Evolutionary conservation across 2,113 vertebrate genomes (phyloP).

Genomic region (Entosphenus tridentatus): DNA sequence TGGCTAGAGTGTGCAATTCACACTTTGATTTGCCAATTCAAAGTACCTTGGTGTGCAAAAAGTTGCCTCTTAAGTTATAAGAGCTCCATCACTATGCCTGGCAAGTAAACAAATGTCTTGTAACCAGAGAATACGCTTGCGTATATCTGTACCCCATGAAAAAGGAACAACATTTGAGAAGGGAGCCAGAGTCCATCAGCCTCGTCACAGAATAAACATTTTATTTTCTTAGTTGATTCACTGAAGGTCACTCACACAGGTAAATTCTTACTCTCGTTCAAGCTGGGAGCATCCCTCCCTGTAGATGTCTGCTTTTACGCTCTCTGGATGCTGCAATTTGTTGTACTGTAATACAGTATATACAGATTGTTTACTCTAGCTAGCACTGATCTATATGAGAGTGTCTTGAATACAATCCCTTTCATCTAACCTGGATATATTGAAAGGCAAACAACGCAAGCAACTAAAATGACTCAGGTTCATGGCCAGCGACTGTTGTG

Average conservation of each 20-base stretch:
- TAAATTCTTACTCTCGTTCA: not conserved
- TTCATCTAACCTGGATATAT: constrained; percentile 1
- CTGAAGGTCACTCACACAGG: not conserved
- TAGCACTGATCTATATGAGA: not conserved
- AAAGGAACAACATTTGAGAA: not conserved
- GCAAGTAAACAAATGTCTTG: not conserved
- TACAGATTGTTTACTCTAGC: not conserved
- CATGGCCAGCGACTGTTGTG: not conserved
- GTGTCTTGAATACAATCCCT: not conserved
- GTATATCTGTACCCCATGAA: not conserved
- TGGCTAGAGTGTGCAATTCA: too few species aligned
- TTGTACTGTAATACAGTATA: not conserved
- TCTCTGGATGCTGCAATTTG: not conserved
- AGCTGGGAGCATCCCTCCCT: constrained; percentile 2
- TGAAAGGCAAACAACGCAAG: not conserved
- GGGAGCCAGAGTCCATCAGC: not conserved
- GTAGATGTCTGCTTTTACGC: constrained; percentile 1
- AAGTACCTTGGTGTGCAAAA: not conserved
- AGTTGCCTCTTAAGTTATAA: not conserved
- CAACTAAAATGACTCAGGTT: not conserved
- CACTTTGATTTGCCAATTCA: too few species aligned
- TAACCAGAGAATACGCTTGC: not conserved
- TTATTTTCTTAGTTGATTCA: not conserved
- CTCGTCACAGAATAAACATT: constrained; percentile 2
- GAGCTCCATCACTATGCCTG: not conserved